Percentiles rank a stretch among this genome's conserved stretches.
Evolutionary conservation across 2,888 invertebrate species (phyloP).

Genomic region (Ennomos quercinarius): DNA sequence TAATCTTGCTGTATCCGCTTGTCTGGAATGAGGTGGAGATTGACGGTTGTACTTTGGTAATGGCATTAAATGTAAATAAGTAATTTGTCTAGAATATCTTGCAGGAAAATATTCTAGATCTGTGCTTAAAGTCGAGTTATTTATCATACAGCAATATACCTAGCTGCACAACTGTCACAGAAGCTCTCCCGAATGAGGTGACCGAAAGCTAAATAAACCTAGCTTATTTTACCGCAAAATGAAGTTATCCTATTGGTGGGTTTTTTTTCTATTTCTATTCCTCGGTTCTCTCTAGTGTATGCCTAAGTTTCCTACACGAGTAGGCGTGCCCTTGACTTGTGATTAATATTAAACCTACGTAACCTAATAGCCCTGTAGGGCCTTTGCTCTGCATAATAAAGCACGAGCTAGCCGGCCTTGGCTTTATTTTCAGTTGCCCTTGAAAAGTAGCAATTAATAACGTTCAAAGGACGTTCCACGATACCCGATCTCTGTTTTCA

Average conservation of each 20-base stretch:
- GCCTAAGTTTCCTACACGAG: constrained; percentile 28
- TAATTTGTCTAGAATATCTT: neutral
- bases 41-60: constrained; percentile 12
- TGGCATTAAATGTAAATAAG: neutral
- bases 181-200: no score
- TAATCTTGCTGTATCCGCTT: constrained; percentile 59
- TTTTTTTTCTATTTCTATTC: neutral
- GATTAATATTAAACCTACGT: constrained; percentile 42
- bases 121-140: no score
- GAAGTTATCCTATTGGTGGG: neutral
- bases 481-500: constrained; percentile 4
- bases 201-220: no score
- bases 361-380: constrained; percentile 35
- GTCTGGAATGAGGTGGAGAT: constrained; percentile 24
- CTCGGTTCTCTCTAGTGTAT: neutral
- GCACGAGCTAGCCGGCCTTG: constrained; percentile 34
- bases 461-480: constrained; percentile 18
- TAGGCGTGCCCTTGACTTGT: constrained; percentile 43
- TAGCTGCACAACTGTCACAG: constrained; percentile 9
- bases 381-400: constrained; percentile 40
- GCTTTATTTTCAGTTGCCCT: constrained; percentile 37
- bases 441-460: constrained; percentile 31
- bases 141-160: no score
- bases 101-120: no score
- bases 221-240: neutral